Percentiles rank a stretch among this genome's conserved stretches.
phyloP scores from a whole-genome alignment of 2,797 vertebrate species.

The Harpagifer antarcticus region DNA sequence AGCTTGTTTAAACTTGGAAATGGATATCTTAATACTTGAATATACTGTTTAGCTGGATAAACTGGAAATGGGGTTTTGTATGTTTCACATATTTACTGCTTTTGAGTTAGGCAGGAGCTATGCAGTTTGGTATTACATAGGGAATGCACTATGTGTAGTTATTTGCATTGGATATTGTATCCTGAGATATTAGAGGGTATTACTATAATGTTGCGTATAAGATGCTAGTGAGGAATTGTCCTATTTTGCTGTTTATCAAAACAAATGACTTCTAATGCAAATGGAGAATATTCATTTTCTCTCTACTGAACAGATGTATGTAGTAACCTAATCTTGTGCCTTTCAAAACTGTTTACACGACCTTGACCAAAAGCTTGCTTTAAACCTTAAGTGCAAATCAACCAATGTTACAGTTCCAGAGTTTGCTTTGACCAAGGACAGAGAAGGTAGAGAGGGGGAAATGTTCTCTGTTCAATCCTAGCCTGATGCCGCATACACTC shows the following conservation, averaged over 20 bases:
- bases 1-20: conserved; percentile 19
- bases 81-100: conserved; percentile 20
- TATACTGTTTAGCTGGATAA: conserved; percentile 32
- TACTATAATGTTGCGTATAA: conserved; percentile 2
- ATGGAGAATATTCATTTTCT: conserved; percentile 24
- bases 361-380: conserved; percentile 70
- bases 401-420: conserved; percentile 56
- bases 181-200: conserved; percentile 10
- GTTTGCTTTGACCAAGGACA: conserved; percentile 47
- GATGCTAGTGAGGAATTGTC: conserved; percentile 22
- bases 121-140: conserved; percentile 39
- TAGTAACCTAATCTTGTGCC: conserved; percentile 62
- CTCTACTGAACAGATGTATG: conserved; percentile 25
- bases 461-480: not conserved
- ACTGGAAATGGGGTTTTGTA: conserved; percentile 53
- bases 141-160: conserved; percentile 33
- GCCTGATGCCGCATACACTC: conserved; percentile 21
- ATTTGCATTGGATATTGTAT: conserved; percentile 31
- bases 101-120: conserved; percentile 15
- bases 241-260: conserved; percentile 23
- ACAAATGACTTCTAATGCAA: conserved; percentile 7
- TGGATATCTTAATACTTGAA: conserved; percentile 69
- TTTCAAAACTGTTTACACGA: conserved; percentile 72
- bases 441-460: not conserved
- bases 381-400: conserved; percentile 57